Conservation (phyloP, 2,113 vertebrate genomes). For the Cryptomyrus ogoouensis region DNA sequence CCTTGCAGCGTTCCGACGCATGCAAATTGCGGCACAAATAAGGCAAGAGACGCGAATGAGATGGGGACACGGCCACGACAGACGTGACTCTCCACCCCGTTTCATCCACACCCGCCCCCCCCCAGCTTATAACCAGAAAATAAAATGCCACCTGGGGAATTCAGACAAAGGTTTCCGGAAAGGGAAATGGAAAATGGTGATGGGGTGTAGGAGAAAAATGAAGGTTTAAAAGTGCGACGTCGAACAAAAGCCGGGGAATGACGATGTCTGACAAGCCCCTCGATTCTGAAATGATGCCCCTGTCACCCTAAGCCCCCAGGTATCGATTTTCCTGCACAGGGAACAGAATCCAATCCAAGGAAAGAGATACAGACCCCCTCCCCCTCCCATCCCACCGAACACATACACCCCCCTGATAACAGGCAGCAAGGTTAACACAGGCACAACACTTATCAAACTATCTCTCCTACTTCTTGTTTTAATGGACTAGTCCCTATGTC, state of each 20-base stretch:
- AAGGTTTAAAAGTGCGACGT: conserved; percentile 88
- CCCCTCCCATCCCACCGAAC: conserved; percentile 38
- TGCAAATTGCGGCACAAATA: conserved; percentile 62
- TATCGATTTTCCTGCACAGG: conserved; percentile 87
- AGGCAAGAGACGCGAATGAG: conserved; percentile 50
- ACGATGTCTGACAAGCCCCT: conserved; percentile 87
- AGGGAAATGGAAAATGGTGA: conserved; percentile 30
- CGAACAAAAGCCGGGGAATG: conserved; percentile 91
- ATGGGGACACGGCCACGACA: conserved; percentile 40
- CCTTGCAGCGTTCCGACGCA: conserved; percentile 54
- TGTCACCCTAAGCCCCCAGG: conserved; percentile 76
- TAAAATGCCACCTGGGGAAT: conserved; percentile 73
- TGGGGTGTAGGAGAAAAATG: conserved; percentile 78
- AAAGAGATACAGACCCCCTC: conserved; percentile 69
- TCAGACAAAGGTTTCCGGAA: conserved; percentile 65
- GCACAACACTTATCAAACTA: conserved; percentile 91
- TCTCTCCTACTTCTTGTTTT: conserved; percentile 71
- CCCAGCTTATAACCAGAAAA: conserved; percentile 62
- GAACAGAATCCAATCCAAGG: conserved; percentile 74
- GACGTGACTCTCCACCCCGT: conserved; percentile 66
- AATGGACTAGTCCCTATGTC: conserved; percentile 73
- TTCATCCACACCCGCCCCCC: conserved; percentile 24
- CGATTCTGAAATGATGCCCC: conserved; percentile 92
- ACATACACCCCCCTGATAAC: conserved; percentile 62
- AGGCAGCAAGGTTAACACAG: conserved; percentile 93